phyloP scores from a whole-genome alignment of 2,888 invertebrate genomes.

The Drosophila barbarae region DNA sequence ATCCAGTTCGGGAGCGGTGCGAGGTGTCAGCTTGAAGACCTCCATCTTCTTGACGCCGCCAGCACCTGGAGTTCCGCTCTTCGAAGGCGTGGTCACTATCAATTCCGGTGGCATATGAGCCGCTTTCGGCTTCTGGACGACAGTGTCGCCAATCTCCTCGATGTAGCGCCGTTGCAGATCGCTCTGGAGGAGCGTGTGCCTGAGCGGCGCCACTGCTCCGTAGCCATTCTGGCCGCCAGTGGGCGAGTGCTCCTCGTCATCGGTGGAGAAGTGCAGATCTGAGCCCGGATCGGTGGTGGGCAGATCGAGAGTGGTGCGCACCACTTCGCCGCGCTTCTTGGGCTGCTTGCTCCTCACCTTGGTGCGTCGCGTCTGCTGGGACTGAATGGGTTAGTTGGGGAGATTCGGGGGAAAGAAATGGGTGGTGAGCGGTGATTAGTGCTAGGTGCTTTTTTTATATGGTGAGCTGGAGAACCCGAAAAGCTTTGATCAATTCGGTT shows the following conservation, averaged over 20 bases:
- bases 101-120: constrained; percentile 80
- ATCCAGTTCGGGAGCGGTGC: constrained; percentile 57
- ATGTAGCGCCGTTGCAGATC: constrained; percentile 77
- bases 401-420: not conserved
- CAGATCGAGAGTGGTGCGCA: constrained; percentile 80
- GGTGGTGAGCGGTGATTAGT: constrained; percentile 2
- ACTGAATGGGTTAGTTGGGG: constrained; percentile 20
- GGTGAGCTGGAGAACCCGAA: not conserved
- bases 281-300: constrained; percentile 85
- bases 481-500: not conserved
- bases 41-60: constrained; percentile 53
- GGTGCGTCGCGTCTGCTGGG: constrained; percentile 53
- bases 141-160: constrained; percentile 70
- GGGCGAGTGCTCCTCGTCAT: constrained; percentile 80
- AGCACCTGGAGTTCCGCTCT: constrained; percentile 43
- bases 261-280: constrained; percentile 82
- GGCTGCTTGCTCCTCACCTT: constrained; percentile 54
- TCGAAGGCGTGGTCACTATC: constrained; percentile 79
- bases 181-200: constrained; percentile 75
- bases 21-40: constrained; percentile 55
- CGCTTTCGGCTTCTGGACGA: constrained; percentile 56
- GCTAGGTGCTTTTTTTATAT: constrained; percentile 5
- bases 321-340: constrained; percentile 62
- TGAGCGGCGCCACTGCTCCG: constrained; percentile 66
- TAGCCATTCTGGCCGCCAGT: constrained; percentile 44